Evolutionary conservation across 2,113 vertebrate genomes (phyloP).

Genomic region (Caracal caracal): DNA sequence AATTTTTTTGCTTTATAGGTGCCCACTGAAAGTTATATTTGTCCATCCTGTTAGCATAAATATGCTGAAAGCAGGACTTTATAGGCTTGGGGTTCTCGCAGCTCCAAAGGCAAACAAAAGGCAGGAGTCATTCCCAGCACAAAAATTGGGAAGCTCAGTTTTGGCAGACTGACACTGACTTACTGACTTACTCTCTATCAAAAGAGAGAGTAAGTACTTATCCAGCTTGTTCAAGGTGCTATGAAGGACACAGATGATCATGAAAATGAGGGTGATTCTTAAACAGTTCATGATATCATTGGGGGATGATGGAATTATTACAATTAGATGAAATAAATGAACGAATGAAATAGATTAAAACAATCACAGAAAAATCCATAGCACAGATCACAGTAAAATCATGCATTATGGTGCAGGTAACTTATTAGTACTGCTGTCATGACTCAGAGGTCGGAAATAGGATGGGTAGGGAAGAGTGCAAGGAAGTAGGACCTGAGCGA

Average conservation of each 20-base stretch:
- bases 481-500: not conserved
- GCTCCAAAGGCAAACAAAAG: not conserved
- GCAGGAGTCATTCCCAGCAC: not conserved
- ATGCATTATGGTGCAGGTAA: not conserved
- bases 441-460: not conserved
- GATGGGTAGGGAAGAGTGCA: not conserved
- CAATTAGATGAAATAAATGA: not conserved
- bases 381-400: not conserved
- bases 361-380: not conserved
- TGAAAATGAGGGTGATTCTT: not conserved
- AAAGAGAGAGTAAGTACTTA: not conserved
- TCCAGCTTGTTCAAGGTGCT: accelerated
- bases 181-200: not conserved
- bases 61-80: not conserved
- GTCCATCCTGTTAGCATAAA: not conserved
- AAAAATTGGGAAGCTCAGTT: not conserved
- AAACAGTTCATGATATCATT: not conserved
- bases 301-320: not conserved
- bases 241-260: not conserved
- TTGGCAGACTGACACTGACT: not conserved
- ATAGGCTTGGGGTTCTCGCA: not conserved
- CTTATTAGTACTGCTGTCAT: not conserved
- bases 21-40: not conserved
- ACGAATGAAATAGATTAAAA: not conserved
- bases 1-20: not conserved